phyloP scores from a whole-genome alignment of 2,888 invertebrate genomes.

The Watsonalla binaria region DNA sequence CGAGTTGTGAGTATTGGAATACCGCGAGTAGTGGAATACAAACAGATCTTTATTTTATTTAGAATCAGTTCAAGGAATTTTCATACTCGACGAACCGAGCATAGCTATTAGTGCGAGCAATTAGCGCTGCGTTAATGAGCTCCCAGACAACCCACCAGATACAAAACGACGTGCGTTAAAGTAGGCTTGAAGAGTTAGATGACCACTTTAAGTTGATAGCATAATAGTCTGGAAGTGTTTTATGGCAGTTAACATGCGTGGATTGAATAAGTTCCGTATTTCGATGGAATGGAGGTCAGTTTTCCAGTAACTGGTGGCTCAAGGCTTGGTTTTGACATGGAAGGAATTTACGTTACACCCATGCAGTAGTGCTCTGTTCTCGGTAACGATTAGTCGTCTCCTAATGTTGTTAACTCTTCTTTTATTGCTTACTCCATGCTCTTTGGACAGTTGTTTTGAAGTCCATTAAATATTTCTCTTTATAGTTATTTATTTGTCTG shows the following conservation, averaged over 20 bases:
- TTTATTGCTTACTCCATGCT: conserved; percentile 1
- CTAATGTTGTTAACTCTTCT: conserved; percentile 1
- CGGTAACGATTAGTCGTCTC: conserved; percentile 18
- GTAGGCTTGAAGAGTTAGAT: conserved; percentile 19
- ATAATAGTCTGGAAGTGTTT: conserved; percentile 46
- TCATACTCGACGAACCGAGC: conserved; percentile 52
- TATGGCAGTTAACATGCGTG: conserved; percentile 31
- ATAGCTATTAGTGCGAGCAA: conserved; percentile 68
- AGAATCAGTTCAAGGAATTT: conserved; percentile 69
- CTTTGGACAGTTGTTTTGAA: not conserved
- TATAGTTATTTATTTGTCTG: not conserved
- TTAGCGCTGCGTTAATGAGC: conserved; percentile 72
- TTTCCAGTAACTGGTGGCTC: conserved; percentile 25
- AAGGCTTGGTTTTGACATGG: conserved; percentile 18
- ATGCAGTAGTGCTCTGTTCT: conserved; percentile 20
- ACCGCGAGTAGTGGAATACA: conserved; percentile 24
- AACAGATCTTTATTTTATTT: conserved; percentile 49
- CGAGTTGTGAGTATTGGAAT: not conserved
- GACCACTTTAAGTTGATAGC: conserved; percentile 46
- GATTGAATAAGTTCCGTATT: conserved; percentile 48
- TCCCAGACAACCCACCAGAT: conserved; percentile 53
- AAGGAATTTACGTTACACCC: conserved; percentile 31
- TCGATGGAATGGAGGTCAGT: conserved; percentile 44
- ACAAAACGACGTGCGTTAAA: conserved; percentile 23
- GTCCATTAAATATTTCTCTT: not conserved